Conservation (phyloP, 2,113 vertebrate genomes). For the Nycticryphes semicollaris region DNA sequence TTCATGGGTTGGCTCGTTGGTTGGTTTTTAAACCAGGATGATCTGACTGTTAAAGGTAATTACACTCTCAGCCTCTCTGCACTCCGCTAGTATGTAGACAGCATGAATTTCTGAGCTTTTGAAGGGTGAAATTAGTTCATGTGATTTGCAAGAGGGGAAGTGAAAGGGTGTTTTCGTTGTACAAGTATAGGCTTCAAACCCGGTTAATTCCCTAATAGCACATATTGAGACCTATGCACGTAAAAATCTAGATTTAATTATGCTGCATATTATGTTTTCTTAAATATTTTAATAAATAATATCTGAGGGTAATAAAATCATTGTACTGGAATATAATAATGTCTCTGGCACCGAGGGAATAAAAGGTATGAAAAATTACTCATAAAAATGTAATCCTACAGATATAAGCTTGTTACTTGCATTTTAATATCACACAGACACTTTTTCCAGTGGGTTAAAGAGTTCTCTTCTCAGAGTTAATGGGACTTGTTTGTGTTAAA, state of each 20-base stretch:
- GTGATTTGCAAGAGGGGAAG: neutral
- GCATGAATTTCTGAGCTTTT: neutral
- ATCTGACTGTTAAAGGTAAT: neutral
- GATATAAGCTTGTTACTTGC: neutral
- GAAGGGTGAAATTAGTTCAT: neutral
- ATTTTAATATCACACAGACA: neutral
- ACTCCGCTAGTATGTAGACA: neutral
- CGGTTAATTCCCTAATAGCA: neutral
- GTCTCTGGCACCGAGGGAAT: neutral
- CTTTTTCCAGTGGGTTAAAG: neutral
- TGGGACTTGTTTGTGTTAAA: neutral
- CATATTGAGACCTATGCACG: neutral
- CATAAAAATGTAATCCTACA: neutral
- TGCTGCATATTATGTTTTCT: neutral
- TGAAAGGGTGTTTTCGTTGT: neutral
- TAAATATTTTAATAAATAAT: neutral
- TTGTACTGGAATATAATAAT: neutral
- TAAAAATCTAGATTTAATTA: neutral
- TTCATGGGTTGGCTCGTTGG: neutral
- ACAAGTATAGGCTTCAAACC: neutral
- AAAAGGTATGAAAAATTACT: neutral
- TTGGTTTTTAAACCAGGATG: neutral
- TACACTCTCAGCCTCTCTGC: neutral
- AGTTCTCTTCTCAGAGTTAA: neutral
- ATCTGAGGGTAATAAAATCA: neutral